phyloP scores from a whole-genome alignment of 2,113 vertebrate genomes.

The Chamaea fasciata region DNA sequence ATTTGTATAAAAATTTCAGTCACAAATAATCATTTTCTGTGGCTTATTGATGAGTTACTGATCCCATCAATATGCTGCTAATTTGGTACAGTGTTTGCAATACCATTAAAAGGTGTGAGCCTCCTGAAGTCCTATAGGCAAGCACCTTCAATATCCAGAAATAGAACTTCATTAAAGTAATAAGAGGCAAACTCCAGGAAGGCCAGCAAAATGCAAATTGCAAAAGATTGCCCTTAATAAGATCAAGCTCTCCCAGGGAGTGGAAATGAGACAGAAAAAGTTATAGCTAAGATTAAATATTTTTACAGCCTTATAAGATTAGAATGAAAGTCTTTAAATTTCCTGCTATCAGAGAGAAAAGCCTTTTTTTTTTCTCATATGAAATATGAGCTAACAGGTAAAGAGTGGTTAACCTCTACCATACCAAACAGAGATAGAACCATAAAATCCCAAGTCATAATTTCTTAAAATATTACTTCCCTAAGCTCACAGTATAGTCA shows the following conservation, averaged over 20 bases:
- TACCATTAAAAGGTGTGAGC: not conserved
- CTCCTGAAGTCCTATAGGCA: not conserved
- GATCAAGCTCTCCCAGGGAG: constrained; percentile 8
- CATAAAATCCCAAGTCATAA: not conserved
- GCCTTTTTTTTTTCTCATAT: not conserved
- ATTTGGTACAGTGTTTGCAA: not conserved
- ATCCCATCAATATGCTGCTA: not conserved
- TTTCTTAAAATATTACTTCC: not conserved
- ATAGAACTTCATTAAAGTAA: constrained; percentile 12
- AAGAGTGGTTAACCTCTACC: not conserved
- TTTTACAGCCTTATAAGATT: constrained; percentile 11
- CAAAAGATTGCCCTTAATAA: constrained; percentile 14
- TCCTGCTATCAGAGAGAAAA: not conserved
- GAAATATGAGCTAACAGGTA: not conserved
- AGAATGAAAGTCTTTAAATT: constrained; percentile 31
- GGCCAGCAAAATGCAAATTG: constrained; percentile 24
- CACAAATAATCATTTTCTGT: not conserved
- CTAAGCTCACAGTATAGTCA: not conserved
- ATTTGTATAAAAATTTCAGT: not conserved
- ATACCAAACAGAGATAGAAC: not conserved
- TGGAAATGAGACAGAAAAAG: constrained; percentile 24
- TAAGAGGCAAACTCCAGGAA: constrained; percentile 26
- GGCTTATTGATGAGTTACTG: not conserved
- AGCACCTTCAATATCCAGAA: not conserved
- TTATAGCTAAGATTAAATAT: constrained; percentile 38